Evolutionary conservation across 2,888 invertebrate species (phyloP).

Genomic region (Caenorhabditis sp.): DNA sequence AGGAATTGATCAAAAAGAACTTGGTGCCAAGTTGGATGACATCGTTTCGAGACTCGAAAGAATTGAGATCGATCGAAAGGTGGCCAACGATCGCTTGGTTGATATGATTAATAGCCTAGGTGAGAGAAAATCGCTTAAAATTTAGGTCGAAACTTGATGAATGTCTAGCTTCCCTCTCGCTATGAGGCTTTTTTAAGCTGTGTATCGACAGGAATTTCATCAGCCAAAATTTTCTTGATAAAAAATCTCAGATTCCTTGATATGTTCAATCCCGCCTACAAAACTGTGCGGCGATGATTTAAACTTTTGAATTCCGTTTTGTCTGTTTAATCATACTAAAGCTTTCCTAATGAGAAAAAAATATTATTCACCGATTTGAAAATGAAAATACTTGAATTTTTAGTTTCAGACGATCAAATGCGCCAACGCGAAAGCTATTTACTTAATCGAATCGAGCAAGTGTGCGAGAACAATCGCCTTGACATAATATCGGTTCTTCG

Average conservation of each 20-base stretch:
- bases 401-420: constrained; percentile 23
- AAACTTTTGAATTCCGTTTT: no score
- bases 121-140: neutral
- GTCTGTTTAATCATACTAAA: no score
- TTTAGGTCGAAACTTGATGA: neutral
- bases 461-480: constrained; percentile 19
- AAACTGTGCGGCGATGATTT: no score
- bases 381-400: no score
- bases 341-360: neutral
- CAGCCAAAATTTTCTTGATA: no score
- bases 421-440: constrained; percentile 29
- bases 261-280: no score
- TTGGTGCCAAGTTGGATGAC: constrained; percentile 9
- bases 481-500: constrained; percentile 22
- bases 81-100: constrained; percentile 7
- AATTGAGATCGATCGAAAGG: constrained; percentile 19
- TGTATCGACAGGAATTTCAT: no score
- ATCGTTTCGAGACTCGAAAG: constrained; percentile 3
- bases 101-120: constrained; percentile 18
- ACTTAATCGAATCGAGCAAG: constrained; percentile 29
- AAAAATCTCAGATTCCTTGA: no score
- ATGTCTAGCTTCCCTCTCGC: neutral
- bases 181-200: neutral
- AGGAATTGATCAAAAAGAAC: neutral
- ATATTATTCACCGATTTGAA: neutral